Evolutionary conservation across 2,113 vertebrate genomes (phyloP).

Genomic region (Campylomormyrus numenius): DNA sequence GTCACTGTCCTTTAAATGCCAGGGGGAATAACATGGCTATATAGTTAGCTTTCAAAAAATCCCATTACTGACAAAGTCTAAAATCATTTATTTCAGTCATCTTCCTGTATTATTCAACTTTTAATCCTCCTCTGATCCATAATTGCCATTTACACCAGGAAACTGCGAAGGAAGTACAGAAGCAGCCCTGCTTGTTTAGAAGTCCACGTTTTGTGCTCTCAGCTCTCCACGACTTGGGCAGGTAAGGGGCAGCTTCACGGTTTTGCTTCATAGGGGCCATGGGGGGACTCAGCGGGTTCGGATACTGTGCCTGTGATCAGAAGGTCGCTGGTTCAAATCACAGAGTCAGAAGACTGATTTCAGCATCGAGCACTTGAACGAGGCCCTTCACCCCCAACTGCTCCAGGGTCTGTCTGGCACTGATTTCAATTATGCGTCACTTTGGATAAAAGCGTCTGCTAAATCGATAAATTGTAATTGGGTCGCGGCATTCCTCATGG

Average conservation of each 20-base stretch:
- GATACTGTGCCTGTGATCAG: neutral
- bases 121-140: conserved; percentile 7
- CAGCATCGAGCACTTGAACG: neutral
- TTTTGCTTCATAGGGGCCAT: neutral
- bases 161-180: neutral
- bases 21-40: conserved; percentile 1
- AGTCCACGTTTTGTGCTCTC: neutral
- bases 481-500: neutral
- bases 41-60: conserved; percentile 15
- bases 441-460: neutral
- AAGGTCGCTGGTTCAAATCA: neutral
- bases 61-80: conserved; percentile 18
- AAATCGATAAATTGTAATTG: neutral
- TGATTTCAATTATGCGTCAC: neutral
- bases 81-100: conserved; percentile 13
- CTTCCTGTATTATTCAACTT: neutral
- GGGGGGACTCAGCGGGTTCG: neutral
- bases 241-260: neutral
- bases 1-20: conserved; percentile 7
- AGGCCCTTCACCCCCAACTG: neutral
- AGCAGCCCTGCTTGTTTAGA: neutral
- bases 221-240: neutral
- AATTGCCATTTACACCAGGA: conserved; percentile 7
- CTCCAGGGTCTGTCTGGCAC: neutral
- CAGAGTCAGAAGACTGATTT: neutral